Evolutionary conservation across 2,888 invertebrate genomes (phyloP), one percentile per base, ranked within the genome.

Genomic region (Ectobius pallidus): DNA sequence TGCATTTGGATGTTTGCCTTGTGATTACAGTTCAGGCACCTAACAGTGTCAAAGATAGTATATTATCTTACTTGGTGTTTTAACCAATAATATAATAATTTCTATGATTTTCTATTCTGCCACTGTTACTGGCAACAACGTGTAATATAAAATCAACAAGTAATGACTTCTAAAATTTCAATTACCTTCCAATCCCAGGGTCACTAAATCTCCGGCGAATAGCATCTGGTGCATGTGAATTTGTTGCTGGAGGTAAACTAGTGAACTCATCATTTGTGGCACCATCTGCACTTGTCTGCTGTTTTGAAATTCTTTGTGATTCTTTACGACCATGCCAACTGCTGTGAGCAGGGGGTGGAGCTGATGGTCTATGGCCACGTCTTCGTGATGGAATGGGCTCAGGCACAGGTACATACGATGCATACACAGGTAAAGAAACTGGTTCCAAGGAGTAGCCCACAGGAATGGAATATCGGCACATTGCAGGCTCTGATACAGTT

Each of bases 191-290:
- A 16, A 91, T 82, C 75, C 91, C 91, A 3, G 91, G 91, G 80
- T 91, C 91, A 73, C 91, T 91, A 77, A 86, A 91, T 77, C 91
- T 85, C 73, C 91, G 85, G 75, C 85, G 85, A 0, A 83, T 84
- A 76, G 85, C 85, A 72, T 86, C 86, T 77, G 85, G 87, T 49
- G 83, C 79, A 75, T 89, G 89, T 74, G 85, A 84, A 7, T 81
- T 79, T 76, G 84, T 83, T 75, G 82, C 80, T 0, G 92, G 90
- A 30, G 93, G 93, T 74, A 93, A 81, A 80, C 93, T 93, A 62
- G 91, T 87, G 75, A 85, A 87, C 75, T 87, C 85, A 49, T 83
- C 63, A 18, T 49, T 52, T 18, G 42, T 65, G 20, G 30, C 27
- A 25, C 25, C 18, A 39, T 65, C 71, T 20, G 44, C 34, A 25